These are phyloP conservation scores for Epicampocera succincta DNA, from an alignment of 2,888 invertebrate genomes.

Conservation along the genomic window DNA sequence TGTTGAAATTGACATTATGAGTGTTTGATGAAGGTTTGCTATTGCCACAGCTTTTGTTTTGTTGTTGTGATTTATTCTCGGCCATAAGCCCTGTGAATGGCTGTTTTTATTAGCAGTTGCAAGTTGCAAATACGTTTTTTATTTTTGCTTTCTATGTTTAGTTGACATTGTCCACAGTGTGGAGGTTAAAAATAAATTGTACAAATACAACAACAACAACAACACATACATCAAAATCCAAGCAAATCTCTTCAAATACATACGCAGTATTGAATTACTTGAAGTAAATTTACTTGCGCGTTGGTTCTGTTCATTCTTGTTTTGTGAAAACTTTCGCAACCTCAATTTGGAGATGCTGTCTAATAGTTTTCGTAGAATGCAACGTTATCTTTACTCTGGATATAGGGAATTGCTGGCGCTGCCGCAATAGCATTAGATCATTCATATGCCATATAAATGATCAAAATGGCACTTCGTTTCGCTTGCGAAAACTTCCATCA, in stretches of 20 bases:
- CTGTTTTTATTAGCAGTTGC: too few species aligned
- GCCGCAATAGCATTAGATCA: too few species aligned
- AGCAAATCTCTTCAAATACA: slow-evolving; percentile 23
- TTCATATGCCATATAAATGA: too few species aligned
- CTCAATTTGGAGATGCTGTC: too few species aligned
- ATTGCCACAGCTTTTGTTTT: slow-evolving; percentile 16
- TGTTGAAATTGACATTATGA: slow-evolving; percentile 39
- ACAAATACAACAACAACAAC: slow-evolving; percentile 1
- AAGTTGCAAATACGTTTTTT: slow-evolving; percentile 28
- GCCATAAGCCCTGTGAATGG: too few species aligned
- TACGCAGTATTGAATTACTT: slow-evolving; percentile 41
- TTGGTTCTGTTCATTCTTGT: too few species aligned
- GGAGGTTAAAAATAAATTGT: slow-evolving; percentile 43
- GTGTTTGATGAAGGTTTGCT: slow-evolving; percentile 53
- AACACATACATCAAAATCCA: slow-evolving; percentile 12
- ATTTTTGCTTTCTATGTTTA: too few species aligned
- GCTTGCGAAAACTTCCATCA: too few species aligned
- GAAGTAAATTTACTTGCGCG: neutral
- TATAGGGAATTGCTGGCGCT: too few species aligned
- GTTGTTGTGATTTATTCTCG: slow-evolving; percentile 17
- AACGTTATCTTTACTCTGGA: too few species aligned
- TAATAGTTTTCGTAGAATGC: too few species aligned
- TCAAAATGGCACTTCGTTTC: too few species aligned
- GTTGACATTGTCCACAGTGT: slow-evolving; percentile 60
- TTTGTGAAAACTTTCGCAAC: slow-evolving; percentile 28